These are phyloP conservation scores for Acanthaster planci DNA, from an alignment of 35 echinoderm and acorn worm species.

Conservation along the genomic window DNA sequence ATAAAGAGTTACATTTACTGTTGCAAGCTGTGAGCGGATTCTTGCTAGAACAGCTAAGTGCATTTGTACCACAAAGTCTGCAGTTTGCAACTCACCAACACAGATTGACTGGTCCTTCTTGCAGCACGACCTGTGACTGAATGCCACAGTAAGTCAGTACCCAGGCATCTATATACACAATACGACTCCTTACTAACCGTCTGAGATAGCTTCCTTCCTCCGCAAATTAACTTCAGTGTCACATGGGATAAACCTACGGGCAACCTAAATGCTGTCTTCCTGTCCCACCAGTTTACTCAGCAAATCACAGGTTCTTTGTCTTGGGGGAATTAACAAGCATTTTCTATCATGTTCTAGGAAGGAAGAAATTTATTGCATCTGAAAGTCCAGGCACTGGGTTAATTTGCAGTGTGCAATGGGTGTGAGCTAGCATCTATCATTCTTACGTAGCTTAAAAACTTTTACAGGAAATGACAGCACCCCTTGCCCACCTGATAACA, in stretches of 20 bases:
- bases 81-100: neutral
- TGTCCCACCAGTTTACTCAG: conserved; percentile 30
- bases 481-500: conserved; percentile 2
- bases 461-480: conserved; percentile 13
- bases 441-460: neutral
- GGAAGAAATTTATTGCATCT: conserved; percentile 29
- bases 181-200: neutral
- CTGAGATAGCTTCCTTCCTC: conserved; percentile 20
- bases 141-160: neutral
- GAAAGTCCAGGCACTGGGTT: conserved; percentile 6
- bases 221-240: conserved; percentile 16
- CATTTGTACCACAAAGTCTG: no score
- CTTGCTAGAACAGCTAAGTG: no score
- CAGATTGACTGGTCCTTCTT: neutral
- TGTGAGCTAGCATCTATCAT: neutral
- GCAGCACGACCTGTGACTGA: neutral
- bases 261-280: conserved; percentile 1
- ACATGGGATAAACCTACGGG: neutral
- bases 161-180: conserved; percentile 8
- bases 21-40: no score
- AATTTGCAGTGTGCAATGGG: neutral
- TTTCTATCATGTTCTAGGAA: conserved; percentile 8
- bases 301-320: conserved; percentile 21
- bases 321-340: conserved; percentile 11
- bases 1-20: no score